A percentile compares a stretch with the other conserved stretches of the same genome.
Evolutionary conservation across 2,888 invertebrate species (phyloP).

Genomic region (Branchipolynoe longqiensis): DNA sequence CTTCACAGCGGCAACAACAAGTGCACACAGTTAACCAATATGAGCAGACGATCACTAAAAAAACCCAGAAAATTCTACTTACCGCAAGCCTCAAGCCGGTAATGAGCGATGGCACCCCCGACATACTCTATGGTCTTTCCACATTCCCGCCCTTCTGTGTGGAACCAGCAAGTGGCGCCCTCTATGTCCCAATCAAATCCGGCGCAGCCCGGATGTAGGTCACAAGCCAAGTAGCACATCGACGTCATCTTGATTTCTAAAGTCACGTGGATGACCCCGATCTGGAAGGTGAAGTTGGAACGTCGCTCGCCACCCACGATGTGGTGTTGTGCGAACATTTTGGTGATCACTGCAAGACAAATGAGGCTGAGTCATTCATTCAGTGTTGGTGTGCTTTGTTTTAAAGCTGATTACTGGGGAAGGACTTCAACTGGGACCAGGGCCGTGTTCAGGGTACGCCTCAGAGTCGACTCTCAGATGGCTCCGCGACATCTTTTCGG

Average conservation of each 20-base stretch:
- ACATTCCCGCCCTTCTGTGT: background rate
- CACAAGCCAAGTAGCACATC: slow-evolving; percentile 46
- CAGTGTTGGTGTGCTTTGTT: too few species aligned
- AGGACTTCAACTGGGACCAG: too few species aligned
- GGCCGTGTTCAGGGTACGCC: too few species aligned
- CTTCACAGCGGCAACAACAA: too few species aligned
- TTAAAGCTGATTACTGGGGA: too few species aligned
- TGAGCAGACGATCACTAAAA: background rate
- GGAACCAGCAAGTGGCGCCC: slow-evolving; percentile 31
- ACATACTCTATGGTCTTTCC: background rate
- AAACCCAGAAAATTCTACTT: background rate
- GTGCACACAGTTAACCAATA: background rate
- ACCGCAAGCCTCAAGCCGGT: slow-evolving; percentile 30
- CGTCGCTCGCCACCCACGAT: background rate
- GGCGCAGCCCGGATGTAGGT: slow-evolving; percentile 35
- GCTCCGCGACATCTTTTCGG: too few species aligned
- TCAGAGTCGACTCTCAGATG: too few species aligned
- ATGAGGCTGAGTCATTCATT: too few species aligned
- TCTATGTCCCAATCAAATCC: slow-evolving; percentile 47
- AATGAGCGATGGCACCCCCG: slow-evolving; percentile 17
- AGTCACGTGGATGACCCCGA: slow-evolving; percentile 38
- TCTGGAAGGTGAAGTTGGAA: slow-evolving; percentile 47
- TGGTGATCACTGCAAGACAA: slow-evolving; percentile 4
- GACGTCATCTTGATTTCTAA: slow-evolving; percentile 49
- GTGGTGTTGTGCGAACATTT: slow-evolving; percentile 26